Evolutionary conservation across 2,888 invertebrate species (phyloP).

Genomic region (Lacanobia oleracea): DNA sequence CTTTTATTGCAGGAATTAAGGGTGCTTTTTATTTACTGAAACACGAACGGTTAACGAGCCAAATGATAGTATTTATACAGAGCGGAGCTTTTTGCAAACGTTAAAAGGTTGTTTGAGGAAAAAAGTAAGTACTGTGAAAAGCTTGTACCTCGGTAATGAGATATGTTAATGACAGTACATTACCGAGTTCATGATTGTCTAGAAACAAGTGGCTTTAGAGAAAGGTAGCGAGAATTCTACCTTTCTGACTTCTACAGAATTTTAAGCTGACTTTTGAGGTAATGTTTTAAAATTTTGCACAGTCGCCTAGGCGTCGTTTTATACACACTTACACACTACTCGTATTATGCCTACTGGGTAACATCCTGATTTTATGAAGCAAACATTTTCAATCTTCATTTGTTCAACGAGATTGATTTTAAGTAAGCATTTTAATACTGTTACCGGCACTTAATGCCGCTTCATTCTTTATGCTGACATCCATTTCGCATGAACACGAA

Average conservation of each 20-base stretch:
- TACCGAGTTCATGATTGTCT: conserved; percentile 33
- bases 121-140: conserved; percentile 45
- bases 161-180: conserved; percentile 57
- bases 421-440: no score
- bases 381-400: background rate
- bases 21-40: conserved; percentile 60
- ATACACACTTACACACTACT: background rate
- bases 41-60: conserved; percentile 59
- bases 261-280: background rate
- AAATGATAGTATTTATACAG: conserved; percentile 64
- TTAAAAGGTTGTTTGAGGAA: conserved; percentile 61
- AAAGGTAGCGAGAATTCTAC: background rate
- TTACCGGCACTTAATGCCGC: no score
- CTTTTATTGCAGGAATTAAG: conserved; percentile 62
- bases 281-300: background rate
- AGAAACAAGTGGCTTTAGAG: conserved; percentile 25
- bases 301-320: background rate
- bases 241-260: background rate
- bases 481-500: no score
- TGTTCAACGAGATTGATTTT: background rate
- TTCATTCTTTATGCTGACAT: no score
- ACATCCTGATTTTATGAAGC: no score
- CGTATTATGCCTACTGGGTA: no score
- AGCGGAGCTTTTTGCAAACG: conserved; percentile 41
- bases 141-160: conserved; percentile 55